Evolutionary conservation across 1,140 invertebrate species (phyloP).

Genomic region (Scaptomyza graminum): DNA sequence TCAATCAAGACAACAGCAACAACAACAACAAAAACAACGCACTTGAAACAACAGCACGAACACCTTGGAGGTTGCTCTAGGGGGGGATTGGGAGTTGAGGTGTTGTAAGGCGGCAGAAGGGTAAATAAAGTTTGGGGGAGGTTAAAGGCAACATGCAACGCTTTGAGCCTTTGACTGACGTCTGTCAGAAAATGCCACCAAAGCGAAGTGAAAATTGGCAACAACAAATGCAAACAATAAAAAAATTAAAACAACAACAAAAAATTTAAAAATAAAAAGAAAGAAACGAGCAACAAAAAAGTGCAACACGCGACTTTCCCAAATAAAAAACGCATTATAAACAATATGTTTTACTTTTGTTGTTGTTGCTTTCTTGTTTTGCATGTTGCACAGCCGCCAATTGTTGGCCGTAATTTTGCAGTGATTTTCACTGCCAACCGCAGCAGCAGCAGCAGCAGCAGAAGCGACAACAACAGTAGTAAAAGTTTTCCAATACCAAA

Average conservation of each 20-base stretch:
- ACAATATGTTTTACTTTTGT: slow-evolving; percentile 70
- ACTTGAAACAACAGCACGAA: slow-evolving; percentile 63
- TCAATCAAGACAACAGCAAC: slow-evolving; percentile 71
- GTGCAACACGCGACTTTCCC: slow-evolving; percentile 78
- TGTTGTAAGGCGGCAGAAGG: slow-evolving; percentile 2
- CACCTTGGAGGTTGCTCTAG: slow-evolving; percentile 10
- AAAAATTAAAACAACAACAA: slow-evolving; percentile 42
- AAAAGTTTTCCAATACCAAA: slow-evolving; percentile 77
- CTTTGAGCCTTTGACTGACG: slow-evolving; percentile 74
- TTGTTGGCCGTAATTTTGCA: slow-evolving; percentile 71
- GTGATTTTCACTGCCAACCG: slow-evolving; percentile 72
- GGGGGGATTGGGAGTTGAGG: not conserved
- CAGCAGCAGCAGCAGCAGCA: slow-evolving; percentile 57
- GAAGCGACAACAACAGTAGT: slow-evolving; percentile 44
- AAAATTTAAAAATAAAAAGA: slow-evolving; percentile 15
- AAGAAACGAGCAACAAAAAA: slow-evolving; percentile 17
- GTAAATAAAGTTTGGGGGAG: slow-evolving; percentile 7
- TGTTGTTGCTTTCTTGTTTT: slow-evolving; percentile 69
- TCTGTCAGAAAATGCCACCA: slow-evolving; percentile 78
- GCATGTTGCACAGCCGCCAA: slow-evolving; percentile 66
- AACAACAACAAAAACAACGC: slow-evolving; percentile 48
- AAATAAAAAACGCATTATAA: slow-evolving; percentile 81
- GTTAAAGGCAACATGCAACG: slow-evolving; percentile 48
- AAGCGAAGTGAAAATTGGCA: slow-evolving; percentile 78
- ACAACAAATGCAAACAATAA: slow-evolving; percentile 45